These are phyloP conservation scores for Rousettus leschenaultii DNA, from an alignment of 2,113 vertebrate species.

Conservation along the genomic window DNA sequence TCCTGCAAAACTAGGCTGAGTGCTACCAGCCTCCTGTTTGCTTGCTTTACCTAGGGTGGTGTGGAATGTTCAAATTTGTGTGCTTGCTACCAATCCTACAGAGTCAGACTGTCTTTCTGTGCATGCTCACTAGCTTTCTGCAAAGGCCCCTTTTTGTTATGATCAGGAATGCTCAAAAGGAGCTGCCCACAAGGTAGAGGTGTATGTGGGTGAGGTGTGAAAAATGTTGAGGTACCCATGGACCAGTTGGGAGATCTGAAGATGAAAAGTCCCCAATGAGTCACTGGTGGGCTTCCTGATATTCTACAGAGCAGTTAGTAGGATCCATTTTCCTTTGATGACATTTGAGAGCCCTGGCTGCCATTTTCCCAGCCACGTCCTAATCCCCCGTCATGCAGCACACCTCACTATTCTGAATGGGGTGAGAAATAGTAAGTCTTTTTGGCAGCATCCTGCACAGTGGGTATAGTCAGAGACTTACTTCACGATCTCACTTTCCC, in stretches of 20 bases:
- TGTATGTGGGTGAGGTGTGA: rapidly evolving
- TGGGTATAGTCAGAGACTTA: rapidly evolving
- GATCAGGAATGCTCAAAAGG: not conserved
- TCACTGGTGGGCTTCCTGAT: not conserved
- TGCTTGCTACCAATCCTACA: too few relatives aligned
- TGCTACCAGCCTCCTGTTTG: not conserved
- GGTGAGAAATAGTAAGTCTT: too few relatives aligned
- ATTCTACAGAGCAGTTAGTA: not conserved
- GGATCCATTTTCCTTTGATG: too few relatives aligned
- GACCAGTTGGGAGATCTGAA: not conserved
- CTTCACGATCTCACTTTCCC: too few relatives aligned
- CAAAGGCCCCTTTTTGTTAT: not conserved
- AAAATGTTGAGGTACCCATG: not conserved
- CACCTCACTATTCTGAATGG: not conserved
- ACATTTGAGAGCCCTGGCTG: not conserved
- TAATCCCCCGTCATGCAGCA: rapidly evolving
- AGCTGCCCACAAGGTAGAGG: not conserved
- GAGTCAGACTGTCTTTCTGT: not conserved
- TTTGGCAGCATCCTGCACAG: not conserved
- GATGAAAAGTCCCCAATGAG: too few relatives aligned
- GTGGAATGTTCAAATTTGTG: too few relatives aligned
- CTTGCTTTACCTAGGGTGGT: not conserved
- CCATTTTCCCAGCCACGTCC: not conserved
- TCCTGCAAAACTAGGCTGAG: not conserved
- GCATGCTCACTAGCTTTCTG: not conserved